phyloP scores from a whole-genome alignment of 2,888 invertebrate species.

The Sericinus montela region DNA sequence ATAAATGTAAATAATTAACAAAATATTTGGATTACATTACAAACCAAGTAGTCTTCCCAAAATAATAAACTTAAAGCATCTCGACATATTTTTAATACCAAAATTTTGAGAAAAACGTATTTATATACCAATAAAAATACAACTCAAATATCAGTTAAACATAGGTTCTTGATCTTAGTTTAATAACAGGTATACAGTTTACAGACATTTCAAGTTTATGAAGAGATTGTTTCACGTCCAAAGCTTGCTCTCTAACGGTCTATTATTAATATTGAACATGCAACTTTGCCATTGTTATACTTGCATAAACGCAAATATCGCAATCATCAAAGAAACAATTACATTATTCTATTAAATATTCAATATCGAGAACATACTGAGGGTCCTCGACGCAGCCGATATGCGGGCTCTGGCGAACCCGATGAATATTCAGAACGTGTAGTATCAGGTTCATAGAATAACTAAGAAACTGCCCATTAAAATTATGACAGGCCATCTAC shows the following conservation, averaged over 20 bases:
- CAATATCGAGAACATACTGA: constrained; percentile 18
- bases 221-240: no score
- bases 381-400: constrained; percentile 16
- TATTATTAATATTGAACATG: background rate
- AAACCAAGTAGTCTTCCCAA: no score
- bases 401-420: constrained; percentile 25
- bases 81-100: no score
- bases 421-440: constrained; percentile 62
- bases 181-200: no score
- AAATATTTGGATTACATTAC: no score
- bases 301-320: background rate
- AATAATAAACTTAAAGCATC: no score
- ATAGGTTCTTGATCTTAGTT: no score
- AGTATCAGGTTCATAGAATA: constrained; percentile 51
- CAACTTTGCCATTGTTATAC: background rate
- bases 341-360: constrained; percentile 7
- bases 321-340: constrained; percentile 8
- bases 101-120: no score
- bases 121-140: no score
- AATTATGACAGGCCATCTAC: constrained; percentile 77
- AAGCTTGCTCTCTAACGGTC: background rate
- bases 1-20: no score
- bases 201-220: no score
- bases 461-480: constrained; percentile 72
- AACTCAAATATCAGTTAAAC: no score